Base-by-base conservation (phyloP, 2,888 invertebrate species). In the Chesias legatella region DNA sequence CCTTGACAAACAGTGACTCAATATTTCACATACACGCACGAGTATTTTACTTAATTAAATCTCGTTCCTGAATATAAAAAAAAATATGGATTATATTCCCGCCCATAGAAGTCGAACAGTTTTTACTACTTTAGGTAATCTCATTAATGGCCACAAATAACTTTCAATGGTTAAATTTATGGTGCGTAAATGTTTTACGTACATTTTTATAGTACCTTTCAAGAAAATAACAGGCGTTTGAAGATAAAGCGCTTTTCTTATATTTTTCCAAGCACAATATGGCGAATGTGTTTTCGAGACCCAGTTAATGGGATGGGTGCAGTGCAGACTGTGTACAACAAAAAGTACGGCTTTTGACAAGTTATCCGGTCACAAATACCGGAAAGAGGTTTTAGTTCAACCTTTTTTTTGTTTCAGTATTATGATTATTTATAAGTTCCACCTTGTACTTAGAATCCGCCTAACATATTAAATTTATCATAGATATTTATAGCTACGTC, bases 151-250 rank as follows among this genome's bases (percentile, higher is more conserved):
- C 69, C 70, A 69, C 72, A 78, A 73, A 70, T 70, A 68, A 65
- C 69, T 67, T 71, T 69, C 67, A 73, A 79, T 77, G 75, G 72
- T 70, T 68, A 72, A 79, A 78, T 77, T 76, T 75, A 79, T 77
- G 73, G 69, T 60, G 73, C 76, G 73, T 77, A 76, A 79, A 81
- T 67, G 73, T 73, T 74, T 74, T 72, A 74, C 74, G 72, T 72
- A 73, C 70, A 73, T 69, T 79, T 76, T 79, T 75, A 79, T 74
- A 71, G 74, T 72, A 70, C 74, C 79, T 82, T 79, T 81, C 69
- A 78, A 77, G 77, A 73, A 81, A 84, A 82, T 82, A 79, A 79
- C 78, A 71, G 72, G 66, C 73, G 63, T 65, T 75, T 67, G 66
- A 74, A 82, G 75, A 84, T 78, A 82, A 81, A 81, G 73, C 69